Conservation (phyloP, 2,888 invertebrate genomes). For the Drosophila mettleri region DNA sequence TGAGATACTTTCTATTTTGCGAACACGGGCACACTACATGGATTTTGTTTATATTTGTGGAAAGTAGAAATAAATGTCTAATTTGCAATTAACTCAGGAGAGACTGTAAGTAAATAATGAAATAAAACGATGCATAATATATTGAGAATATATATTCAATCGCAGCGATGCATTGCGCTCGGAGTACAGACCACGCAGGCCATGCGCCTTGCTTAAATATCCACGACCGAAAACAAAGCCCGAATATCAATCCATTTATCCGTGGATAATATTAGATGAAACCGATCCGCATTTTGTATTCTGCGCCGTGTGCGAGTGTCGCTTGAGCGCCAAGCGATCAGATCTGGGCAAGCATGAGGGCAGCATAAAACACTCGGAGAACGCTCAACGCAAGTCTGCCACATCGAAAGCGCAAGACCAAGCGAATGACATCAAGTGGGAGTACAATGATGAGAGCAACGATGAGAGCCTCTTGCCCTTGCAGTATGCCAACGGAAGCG, state of each 20-base stretch:
- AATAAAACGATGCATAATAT: background rate
- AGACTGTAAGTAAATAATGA: slow-evolving; percentile 66
- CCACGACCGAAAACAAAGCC: slow-evolving; percentile 78
- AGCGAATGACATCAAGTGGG: slow-evolving; percentile 62
- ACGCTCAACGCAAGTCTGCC: slow-evolving; percentile 66
- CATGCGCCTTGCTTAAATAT: slow-evolving; percentile 71
- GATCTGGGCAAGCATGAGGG: slow-evolving; percentile 77
- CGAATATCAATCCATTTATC: slow-evolving; percentile 70
- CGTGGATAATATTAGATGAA: slow-evolving; percentile 76
- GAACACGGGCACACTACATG: slow-evolving; percentile 28
- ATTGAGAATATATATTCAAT: background rate
- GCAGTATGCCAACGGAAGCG: slow-evolving; percentile 29
- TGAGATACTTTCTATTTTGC: background rate
- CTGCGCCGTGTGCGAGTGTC: slow-evolving; percentile 72
- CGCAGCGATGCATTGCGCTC: slow-evolving; percentile 71
- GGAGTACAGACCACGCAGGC: slow-evolving; percentile 71
- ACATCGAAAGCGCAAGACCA: slow-evolving; percentile 30
- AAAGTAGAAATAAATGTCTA: slow-evolving; percentile 63
- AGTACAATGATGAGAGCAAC: slow-evolving; percentile 61
- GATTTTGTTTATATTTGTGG: slow-evolving; percentile 74
- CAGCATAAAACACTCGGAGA: slow-evolving; percentile 77
- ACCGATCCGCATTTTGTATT: slow-evolving; percentile 78
- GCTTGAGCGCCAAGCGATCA: slow-evolving; percentile 77
- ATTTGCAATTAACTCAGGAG: slow-evolving; percentile 71
- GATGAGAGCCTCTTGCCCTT: slow-evolving; percentile 55